These are phyloP conservation scores for Tribolium freemani DNA, from an alignment of 2,888 invertebrate species.

Conservation along the genomic window DNA sequence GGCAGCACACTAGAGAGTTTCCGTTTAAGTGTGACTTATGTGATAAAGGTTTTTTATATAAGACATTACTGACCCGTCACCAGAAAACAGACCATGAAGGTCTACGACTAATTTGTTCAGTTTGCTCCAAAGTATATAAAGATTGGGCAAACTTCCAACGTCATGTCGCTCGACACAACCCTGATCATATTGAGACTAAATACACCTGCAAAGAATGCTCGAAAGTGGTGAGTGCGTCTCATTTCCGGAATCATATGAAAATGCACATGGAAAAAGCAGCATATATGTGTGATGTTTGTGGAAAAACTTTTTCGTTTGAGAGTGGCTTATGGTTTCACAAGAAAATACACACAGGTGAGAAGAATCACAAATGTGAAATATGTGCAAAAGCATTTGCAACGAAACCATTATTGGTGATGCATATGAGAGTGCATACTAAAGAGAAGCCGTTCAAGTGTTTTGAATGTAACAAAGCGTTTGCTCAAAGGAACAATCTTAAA, in stretches of 20 bases:
- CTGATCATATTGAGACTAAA: neutral
- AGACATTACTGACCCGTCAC: neutral
- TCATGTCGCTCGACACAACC: neutral
- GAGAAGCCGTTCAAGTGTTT: neutral
- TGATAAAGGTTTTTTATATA: neutral
- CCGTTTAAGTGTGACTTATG: slow-evolving; percentile 4
- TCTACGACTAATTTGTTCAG: neutral
- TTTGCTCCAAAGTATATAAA: slow-evolving; percentile 7
- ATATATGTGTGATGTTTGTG: neutral
- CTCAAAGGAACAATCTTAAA: slow-evolving; percentile 68
- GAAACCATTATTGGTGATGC: too few species aligned
- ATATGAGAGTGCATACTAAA: neutral
- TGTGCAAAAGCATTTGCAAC: neutral
- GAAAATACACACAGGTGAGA: neutral
- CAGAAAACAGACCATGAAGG: neutral
- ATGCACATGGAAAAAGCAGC: neutral
- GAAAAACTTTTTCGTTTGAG: neutral
- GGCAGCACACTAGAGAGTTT: neutral
- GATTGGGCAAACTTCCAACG: neutral
- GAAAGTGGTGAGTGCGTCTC: neutral
- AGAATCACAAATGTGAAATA: neutral
- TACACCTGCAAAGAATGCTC: neutral
- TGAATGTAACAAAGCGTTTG: slow-evolving; percentile 68
- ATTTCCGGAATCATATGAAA: neutral
- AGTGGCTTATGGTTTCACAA: neutral